phyloP scores from a whole-genome alignment of 2,888 invertebrate genomes.

The Mythimna loreyi region DNA sequence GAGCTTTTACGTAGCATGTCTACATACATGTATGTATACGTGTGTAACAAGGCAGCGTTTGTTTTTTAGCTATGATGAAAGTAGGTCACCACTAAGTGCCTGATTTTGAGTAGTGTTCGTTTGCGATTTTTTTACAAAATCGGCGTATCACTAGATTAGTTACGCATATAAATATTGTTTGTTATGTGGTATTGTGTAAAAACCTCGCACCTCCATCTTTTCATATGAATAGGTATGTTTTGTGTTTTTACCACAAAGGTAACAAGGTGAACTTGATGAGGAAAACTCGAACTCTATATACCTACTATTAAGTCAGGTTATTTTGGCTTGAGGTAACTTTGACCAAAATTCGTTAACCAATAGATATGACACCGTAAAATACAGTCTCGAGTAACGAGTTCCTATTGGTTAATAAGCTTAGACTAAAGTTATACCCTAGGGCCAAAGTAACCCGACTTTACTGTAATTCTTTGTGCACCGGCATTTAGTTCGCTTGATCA shows the following conservation, averaged over 20 bases:
- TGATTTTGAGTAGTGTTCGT: background rate
- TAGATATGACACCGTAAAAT: no score
- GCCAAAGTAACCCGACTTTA: no score
- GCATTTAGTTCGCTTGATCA: background rate
- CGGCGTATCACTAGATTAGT: background rate
- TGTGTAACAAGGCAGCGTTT: background rate
- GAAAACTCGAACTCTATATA: background rate
- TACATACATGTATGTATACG: no score
- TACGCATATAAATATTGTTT: background rate
- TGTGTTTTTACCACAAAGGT: constrained; percentile 7
- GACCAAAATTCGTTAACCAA: no score
- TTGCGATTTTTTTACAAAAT: background rate
- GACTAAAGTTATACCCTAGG: no score
- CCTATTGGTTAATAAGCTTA: no score
- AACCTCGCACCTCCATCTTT: background rate
- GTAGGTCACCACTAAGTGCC: constrained; percentile 26
- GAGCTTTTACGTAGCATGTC: background rate
- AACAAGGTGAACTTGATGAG: background rate
- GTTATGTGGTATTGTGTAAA: background rate
- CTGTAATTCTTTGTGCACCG: background rate
- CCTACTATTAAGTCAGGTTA: no score
- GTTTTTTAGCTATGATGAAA: constrained; percentile 14
- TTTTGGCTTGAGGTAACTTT: no score
- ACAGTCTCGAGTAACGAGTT: no score
- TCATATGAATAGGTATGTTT: background rate